Conservation (phyloP, 2,113 vertebrate genomes). For the Sinocyclocheilus grahami region DNA sequence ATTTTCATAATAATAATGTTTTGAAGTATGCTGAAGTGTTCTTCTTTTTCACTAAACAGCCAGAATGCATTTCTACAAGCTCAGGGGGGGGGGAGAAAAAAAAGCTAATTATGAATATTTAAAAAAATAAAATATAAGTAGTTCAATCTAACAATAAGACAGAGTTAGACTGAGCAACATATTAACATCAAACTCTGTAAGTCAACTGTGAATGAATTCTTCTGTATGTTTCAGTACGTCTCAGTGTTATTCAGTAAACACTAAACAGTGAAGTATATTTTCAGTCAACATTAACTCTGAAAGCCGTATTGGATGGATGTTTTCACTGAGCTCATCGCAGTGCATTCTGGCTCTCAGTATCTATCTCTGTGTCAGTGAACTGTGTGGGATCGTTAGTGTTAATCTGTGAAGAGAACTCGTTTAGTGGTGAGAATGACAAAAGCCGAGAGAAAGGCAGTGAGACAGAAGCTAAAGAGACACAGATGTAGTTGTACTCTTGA, state of each 20-base stretch:
- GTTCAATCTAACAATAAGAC: not conserved
- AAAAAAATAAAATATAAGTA: not conserved
- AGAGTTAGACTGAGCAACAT: too few relatives aligned
- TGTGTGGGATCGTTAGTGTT: constrained; percentile 59
- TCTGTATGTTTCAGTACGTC: too few relatives aligned
- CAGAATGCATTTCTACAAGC: not conserved
- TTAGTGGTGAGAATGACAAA: constrained; percentile 41
- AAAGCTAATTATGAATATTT: not conserved
- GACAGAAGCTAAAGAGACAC: constrained; percentile 40
- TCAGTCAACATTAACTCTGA: not conserved
- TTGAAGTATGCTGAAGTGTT: not conserved
- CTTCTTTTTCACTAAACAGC: not conserved
- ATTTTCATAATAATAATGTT: too few relatives aligned
- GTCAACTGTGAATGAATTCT: not conserved
- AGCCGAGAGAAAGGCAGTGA: constrained; percentile 29
- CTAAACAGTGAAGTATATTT: not conserved
- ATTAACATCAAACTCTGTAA: not conserved
- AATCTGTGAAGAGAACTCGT: constrained; percentile 46
- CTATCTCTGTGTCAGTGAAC: constrained; percentile 33
- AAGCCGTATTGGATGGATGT: not conserved
- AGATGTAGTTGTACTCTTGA: constrained; percentile 70
- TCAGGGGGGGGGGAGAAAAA: not conserved
- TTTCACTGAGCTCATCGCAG: not conserved
- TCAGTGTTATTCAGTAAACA: not conserved
- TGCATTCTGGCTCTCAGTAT: not conserved